These are phyloP conservation scores for Dynastes maya DNA, from an alignment of 2,888 invertebrate genomes.

Conservation along the genomic window DNA sequence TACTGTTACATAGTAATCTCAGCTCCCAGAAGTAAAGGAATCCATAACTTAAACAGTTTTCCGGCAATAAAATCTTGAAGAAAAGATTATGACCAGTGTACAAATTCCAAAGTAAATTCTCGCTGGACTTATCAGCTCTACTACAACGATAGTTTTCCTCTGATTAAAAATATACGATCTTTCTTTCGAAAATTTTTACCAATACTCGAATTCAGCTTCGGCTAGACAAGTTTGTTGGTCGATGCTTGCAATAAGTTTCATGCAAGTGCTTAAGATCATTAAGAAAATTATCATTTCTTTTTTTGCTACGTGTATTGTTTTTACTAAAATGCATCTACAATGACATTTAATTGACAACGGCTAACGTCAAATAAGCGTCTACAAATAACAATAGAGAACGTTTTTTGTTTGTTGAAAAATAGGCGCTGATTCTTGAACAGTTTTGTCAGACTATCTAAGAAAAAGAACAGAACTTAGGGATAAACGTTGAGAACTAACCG, in stretches of 20 bases:
- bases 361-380: too few species aligned
- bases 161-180: neutral
- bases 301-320: neutral
- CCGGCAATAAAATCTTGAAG: constrained; percentile 20
- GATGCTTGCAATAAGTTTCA: neutral
- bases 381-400: too few species aligned
- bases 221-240: constrained; percentile 14
- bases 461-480: too few species aligned
- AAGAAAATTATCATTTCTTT: neutral
- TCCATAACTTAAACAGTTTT: constrained; percentile 23
- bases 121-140: constrained; percentile 19
- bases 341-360: too few species aligned
- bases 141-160: constrained; percentile 1
- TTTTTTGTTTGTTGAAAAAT: too few species aligned
- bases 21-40: constrained; percentile 28
- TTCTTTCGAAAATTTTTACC: neutral
- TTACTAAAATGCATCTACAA: neutral
- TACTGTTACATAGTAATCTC: constrained; percentile 19
- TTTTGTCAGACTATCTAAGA: too few species aligned
- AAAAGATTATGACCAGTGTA: constrained; percentile 22
- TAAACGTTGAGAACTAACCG: too few species aligned
- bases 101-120: constrained; percentile 38
- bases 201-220: constrained; percentile 10
- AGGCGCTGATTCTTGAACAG: too few species aligned
- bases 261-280: neutral